phyloP scores from a whole-genome alignment of 2,888 invertebrate genomes.

The Nephrotoma flavescens region DNA sequence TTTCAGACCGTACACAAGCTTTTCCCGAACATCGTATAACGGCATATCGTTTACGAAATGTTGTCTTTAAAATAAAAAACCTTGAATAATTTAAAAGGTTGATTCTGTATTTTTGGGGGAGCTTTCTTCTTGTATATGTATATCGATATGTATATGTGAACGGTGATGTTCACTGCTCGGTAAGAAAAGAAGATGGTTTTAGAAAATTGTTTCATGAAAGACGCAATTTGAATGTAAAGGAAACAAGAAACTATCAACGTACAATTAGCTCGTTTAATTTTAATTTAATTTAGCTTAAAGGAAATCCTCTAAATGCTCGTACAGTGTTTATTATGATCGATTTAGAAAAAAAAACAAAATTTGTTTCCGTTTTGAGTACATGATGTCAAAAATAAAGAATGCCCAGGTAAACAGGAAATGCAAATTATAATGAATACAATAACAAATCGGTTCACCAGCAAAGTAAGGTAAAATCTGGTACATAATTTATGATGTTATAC shows the following conservation, averaged over 20 bases:
- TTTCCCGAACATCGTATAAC: background rate
- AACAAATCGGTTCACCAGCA: background rate
- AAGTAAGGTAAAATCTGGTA: background rate
- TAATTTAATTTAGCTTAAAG: background rate
- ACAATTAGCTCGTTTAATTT: background rate
- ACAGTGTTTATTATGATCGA: background rate
- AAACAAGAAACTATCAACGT: background rate
- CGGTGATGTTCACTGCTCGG: background rate
- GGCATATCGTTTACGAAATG: background rate
- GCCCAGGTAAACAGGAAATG: too few relatives aligned
- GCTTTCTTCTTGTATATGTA: background rate
- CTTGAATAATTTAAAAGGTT: background rate
- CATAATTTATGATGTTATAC: background rate
- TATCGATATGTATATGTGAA: background rate
- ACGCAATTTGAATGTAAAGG: background rate
- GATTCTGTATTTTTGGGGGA: background rate
- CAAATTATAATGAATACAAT: background rate
- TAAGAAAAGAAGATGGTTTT: background rate
- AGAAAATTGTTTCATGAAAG: too few relatives aligned
- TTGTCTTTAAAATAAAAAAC: background rate
- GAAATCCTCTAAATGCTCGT: background rate
- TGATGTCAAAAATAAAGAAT: background rate
- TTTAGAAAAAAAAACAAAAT: background rate
- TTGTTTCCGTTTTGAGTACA: background rate
- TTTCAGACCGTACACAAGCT: background rate